Conservation (phyloP, 1,140 invertebrate species). For the Drosophila teissieri region DNA sequence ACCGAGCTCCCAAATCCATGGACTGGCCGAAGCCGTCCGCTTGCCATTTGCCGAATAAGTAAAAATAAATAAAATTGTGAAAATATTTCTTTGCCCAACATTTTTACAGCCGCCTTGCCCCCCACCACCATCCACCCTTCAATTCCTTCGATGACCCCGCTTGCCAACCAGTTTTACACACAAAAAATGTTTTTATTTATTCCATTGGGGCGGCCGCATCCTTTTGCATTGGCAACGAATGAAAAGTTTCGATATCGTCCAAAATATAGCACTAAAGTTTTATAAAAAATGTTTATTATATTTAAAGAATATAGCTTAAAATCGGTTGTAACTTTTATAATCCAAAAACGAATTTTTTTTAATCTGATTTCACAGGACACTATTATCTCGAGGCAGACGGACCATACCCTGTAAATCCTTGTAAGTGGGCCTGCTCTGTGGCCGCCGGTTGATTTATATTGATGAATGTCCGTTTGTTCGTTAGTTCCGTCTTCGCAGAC, state of each 20-base stretch:
- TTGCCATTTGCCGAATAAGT: constrained; percentile 56
- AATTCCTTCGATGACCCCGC: constrained; percentile 15
- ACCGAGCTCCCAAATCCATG: constrained; percentile 12
- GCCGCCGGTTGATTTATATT: constrained; percentile 82
- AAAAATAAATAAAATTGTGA: constrained; percentile 81
- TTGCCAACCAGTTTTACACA: constrained; percentile 68
- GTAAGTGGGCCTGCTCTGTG: constrained; percentile 59
- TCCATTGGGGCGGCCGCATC: constrained; percentile 30
- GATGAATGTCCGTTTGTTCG: constrained; percentile 83
- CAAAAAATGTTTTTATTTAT: constrained; percentile 77
- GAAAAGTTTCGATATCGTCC: background rate
- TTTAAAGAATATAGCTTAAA: too few relatives aligned
- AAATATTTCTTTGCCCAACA: constrained; percentile 84
- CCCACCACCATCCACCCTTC: background rate
- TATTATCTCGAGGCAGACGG: too few relatives aligned
- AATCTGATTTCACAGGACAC: too few relatives aligned
- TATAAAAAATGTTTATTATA: too few relatives aligned
- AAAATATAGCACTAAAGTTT: background rate
- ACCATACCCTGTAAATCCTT: constrained; percentile 7
- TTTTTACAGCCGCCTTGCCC: constrained; percentile 65
- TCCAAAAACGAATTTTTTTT: too few relatives aligned
- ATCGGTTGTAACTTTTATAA: too few relatives aligned
- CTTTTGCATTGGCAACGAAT: constrained; percentile 4
- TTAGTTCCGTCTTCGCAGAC: constrained; percentile 80
- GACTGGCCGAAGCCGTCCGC: constrained; percentile 51